Base-by-base conservation (phyloP, 1,140 invertebrate genomes). In the Drosophila lowei region DNA sequence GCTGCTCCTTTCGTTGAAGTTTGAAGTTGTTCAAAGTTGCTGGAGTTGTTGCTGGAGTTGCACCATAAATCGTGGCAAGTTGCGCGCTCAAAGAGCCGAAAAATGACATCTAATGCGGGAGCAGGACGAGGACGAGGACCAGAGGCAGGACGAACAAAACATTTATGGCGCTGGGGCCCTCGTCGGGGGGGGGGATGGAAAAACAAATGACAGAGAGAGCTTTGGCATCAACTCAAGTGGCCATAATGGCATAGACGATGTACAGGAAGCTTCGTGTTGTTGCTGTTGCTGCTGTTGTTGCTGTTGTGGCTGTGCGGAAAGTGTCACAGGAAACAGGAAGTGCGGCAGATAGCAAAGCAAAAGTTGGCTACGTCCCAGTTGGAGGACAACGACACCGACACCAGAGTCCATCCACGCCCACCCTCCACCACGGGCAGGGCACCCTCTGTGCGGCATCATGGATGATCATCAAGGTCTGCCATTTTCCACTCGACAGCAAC, bases 201-300 rank as follows among this genome's bases (percentile, higher is more conserved):
- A 76, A 77, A 80, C 77, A 85, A 85, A 84, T 73, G 77, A 50
- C 72, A 38, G 34, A 38, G 30, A 13, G 34, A 75, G 58, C 71
- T 65, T 79, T 85, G 83, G 81, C 81, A 88, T 62, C 66, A 66
- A 67, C 81, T 86, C 83, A 86, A 86, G 81, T 86, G 81, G 77
- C 83, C 74, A 86, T 86, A 88, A 86, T 86, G 78, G 64, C 81
- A 81, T 86, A 86, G 81, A 86, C 81, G 80, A 86, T 68, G 83
- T 81, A 72, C 81, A 86, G 81, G 81, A 86, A 81, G 83, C 59
- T 48, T 61, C 16, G 30, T 71, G 56, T 72, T 65, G 56, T 48
- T 66, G 43, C 21, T 48, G 63, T 9, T 77, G 61, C 50, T 67
- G 56, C 57, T 61, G 58, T 71, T 70, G 50, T 71, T 70, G 50